Conservation (phyloP, 2,888 invertebrate species). For the Carterocephalus palaemon region DNA sequence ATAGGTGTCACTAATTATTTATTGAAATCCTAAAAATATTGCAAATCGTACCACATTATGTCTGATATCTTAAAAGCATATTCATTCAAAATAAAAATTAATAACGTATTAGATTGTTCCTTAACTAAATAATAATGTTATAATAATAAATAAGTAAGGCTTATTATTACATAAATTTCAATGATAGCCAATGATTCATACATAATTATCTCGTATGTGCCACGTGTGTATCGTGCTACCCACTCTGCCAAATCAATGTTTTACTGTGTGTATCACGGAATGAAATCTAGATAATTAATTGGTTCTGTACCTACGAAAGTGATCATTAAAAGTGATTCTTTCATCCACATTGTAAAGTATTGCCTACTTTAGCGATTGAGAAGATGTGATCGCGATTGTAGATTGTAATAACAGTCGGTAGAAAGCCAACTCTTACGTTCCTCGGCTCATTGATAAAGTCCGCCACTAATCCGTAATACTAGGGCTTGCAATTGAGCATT, state of each 20-base stretch:
- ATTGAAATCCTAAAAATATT: too few relatives aligned
- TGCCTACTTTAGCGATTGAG: conserved; percentile 8
- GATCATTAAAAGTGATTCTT: conserved; percentile 27
- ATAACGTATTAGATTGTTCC: not conserved
- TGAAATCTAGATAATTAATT: conserved; percentile 26
- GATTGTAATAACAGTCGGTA: conserved; percentile 38
- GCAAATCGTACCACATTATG: too few relatives aligned
- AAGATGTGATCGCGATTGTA: conserved; percentile 33
- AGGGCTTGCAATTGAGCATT: too few relatives aligned
- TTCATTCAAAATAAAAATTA: not conserved
- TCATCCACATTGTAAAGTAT: conserved; percentile 17
- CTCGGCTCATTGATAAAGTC: conserved; percentile 32
- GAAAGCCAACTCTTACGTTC: conserved; percentile 40
- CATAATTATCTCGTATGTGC: conserved; percentile 8
- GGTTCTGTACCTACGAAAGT: conserved; percentile 29
- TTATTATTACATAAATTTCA: too few relatives aligned
- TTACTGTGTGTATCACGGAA: conserved; percentile 28
- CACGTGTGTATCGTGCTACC: conserved; percentile 22
- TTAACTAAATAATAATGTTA: too few relatives aligned
- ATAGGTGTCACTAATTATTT: too few relatives aligned
- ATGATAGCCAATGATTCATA: too few relatives aligned
- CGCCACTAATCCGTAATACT: too few relatives aligned
- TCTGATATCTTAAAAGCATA: too few relatives aligned
- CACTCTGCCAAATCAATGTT: conserved; percentile 28
- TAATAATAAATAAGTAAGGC: too few relatives aligned